phyloP scores from a whole-genome alignment of 2,113 vertebrate genomes.

The Equus quagga region DNA sequence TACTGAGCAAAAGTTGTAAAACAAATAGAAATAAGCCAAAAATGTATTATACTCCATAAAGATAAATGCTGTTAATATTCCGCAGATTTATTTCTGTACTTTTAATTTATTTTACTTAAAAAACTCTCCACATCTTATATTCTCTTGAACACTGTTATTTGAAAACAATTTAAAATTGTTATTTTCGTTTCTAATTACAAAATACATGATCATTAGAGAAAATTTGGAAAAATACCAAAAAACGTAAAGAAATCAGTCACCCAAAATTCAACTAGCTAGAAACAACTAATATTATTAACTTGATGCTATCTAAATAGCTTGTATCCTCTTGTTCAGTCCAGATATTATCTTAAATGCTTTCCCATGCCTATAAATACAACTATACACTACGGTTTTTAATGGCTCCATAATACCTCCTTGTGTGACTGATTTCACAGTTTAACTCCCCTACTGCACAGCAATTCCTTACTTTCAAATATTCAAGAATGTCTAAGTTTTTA shows the following conservation, averaged over 20 bases:
- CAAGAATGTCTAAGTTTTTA: slow-evolving; percentile 48
- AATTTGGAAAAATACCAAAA: not conserved
- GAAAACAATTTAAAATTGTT: slow-evolving; percentile 47
- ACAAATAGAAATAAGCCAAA: slow-evolving; percentile 46
- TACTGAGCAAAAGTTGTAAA: slow-evolving; percentile 43
- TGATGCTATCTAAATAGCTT: not conserved
- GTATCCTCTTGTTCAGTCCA: not conserved
- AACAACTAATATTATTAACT: not conserved
- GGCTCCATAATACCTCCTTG: not conserved
- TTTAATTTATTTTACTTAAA: slow-evolving; percentile 58
- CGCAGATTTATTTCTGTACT: slow-evolving; percentile 21
- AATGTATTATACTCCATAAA: slow-evolving; percentile 30
- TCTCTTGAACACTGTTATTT: slow-evolving; percentile 23
- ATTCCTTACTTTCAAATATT: not conserved
- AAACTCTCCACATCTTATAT: not conserved
- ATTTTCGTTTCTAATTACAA: slow-evolving; percentile 48
- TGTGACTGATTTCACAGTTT: not conserved
- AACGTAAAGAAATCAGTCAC: not conserved
- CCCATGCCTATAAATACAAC: not conserved
- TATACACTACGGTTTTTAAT: not conserved
- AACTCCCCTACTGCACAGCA: not conserved
- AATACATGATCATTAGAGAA: not conserved
- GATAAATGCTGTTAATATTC: slow-evolving; percentile 13
- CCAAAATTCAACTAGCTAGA: slow-evolving; percentile 8
- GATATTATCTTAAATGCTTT: not conserved